Evolutionary conservation across 2,113 vertebrate genomes (phyloP), one percentile per base, ranked within the genome.

Genomic region (Trinectes maculatus): DNA sequence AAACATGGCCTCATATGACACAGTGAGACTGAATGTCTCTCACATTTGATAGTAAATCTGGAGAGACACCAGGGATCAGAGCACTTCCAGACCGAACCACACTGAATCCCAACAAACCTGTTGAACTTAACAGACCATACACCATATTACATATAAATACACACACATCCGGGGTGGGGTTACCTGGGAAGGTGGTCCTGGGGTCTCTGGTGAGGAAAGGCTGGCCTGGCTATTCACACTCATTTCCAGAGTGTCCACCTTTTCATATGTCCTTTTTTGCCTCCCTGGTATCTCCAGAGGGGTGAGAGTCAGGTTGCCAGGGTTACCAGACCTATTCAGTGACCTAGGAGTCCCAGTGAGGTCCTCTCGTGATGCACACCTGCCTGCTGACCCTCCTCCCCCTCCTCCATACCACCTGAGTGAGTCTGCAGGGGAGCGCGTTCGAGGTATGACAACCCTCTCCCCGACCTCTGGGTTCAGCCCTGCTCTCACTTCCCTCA

Each of bases 241-340:
- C 90, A 94, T 93, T 85, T 96, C 95, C 85, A 96, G 85, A 47
- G 93, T 95, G 88, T 95, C 94, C 79, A 96, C 93, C 82, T 96
- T 96, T 80, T 96, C 95, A 78, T 94, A 95, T 12, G 95, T 95
- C 77, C 95, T 93, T 80, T 96, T 96, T 85, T 96, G 94, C 24
- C 95, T 91, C 16, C 89, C 89, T 28, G 93, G 78, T 25, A 90
- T 82, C 29, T 96, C 95, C 64, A 91, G 73, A 22, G 83, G 65
- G 25, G 71, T 54, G 53, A 89, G 51, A 3, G 70, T 33, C 31
- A 73, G 54, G 16, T 86, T 90, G 0, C 52, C 76, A 25, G 88
- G 85, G 71, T 85, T 83, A 59, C 89, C 85, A 2, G 80, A 63
- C 48, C 91, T 90, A 28, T 86, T 92, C 37, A 94, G 79, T 11